phyloP scores from a whole-genome alignment of 2,113 vertebrate genomes.

The Hypomesus transpacificus region DNA sequence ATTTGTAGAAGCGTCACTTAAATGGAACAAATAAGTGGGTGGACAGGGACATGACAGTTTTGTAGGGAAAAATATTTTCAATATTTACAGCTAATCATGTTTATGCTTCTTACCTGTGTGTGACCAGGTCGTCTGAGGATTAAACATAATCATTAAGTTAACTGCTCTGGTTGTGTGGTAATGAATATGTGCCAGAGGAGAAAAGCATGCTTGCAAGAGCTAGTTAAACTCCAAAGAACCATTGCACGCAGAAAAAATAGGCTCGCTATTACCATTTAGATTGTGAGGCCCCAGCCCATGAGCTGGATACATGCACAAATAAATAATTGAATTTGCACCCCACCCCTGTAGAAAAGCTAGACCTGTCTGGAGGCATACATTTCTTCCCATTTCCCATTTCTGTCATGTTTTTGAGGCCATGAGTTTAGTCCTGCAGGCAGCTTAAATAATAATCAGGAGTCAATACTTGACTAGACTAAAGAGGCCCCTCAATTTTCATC shows the following conservation, averaged over 20 bases:
- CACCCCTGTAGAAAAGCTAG: constrained; percentile 29
- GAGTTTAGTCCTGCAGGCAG: constrained; percentile 30
- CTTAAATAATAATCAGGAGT: constrained; percentile 47
- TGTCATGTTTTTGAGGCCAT: constrained; percentile 41
- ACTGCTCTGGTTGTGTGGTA: constrained; percentile 27
- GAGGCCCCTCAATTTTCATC: constrained; percentile 31
- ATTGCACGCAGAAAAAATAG: constrained; percentile 46
- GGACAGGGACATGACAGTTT: not conserved
- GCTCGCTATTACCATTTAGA: constrained; percentile 66
- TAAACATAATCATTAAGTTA: constrained; percentile 48
- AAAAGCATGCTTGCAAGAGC: constrained; percentile 25
- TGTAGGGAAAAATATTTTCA: not conserved
- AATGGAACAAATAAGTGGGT: constrained; percentile 21
- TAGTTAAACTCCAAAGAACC: constrained; percentile 29
- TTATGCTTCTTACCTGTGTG: constrained; percentile 27
- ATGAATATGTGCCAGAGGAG: constrained; percentile 45
- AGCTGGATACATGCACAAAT: constrained; percentile 56
- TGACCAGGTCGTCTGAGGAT: constrained; percentile 24
- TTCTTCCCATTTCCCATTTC: constrained; percentile 43
- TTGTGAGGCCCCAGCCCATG: constrained; percentile 45
- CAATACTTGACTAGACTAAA: constrained; percentile 37
- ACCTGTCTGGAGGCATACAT: constrained; percentile 42
- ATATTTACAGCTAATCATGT: constrained; percentile 19
- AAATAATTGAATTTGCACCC: constrained; percentile 64
- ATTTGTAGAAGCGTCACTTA: not conserved